Base-by-base conservation (phyloP, 1,140 invertebrate genomes). In the Geopemphigus sp. region DNA sequence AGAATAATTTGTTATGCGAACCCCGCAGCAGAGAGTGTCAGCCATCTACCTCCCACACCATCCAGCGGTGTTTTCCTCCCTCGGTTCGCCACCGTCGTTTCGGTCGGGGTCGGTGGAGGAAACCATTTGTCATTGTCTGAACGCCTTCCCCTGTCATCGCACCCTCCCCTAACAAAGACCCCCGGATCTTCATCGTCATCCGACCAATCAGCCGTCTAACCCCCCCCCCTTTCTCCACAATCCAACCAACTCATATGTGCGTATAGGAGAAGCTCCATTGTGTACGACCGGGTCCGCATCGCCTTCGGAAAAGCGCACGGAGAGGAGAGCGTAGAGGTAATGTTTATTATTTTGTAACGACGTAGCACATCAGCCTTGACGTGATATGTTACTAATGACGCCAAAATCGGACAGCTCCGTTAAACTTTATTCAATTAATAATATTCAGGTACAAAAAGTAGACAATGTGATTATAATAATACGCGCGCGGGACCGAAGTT, bases 311-410 rank as follows among this genome's bases (percentile, higher is more conserved):
- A 61, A 29, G 57, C 47, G 47, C 24, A 11, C 14, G 4, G 22
- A 14, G 64, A 0, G 64, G 22, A 47, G 17, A 61, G 26, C 32
- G 32, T 39, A 32, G 32, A 45, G 19, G 73, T 57, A 76, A 61
- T 63, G 74, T 63, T 63, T 78, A 78, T 78, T 78, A 78, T 78
- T 78, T 78, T 78, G 74, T 78, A 61, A 63, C 39, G 74, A 78
- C 74, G 56, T 57, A 39, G 19, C 73, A 59, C 56, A 76, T 76
- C 73, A 76, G 73, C n/a, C 32, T 76, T 57, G 73, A 57, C 73
- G 54, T 76, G 56, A 59, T 76, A 57, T 22, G 73, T 76, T 61
- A 76, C 73, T 76, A 76, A 76, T 76, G 73, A 76, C 73, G 56
- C 53, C 14, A n/a, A 61, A 76, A 45, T 76, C 73, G 73, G 53